Percentiles rank a stretch among this genome's conserved stretches.
Evolutionary conservation across 92 coral and sea anemone genomes (phyloP).

Genomic region (Chrysogorgia sp.): DNA sequence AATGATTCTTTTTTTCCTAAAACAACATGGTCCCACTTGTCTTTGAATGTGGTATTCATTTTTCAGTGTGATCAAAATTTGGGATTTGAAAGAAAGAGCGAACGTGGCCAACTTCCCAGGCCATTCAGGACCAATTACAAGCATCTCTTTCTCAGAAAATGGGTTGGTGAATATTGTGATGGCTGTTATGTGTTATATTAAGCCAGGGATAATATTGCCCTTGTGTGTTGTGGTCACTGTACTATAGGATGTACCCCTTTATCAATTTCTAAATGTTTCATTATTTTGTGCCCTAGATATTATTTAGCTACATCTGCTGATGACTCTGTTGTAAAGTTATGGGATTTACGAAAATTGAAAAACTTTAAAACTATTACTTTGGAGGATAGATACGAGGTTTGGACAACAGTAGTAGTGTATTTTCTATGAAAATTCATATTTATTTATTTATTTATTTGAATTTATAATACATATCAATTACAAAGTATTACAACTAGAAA

Average conservation of each 20-base stretch:
- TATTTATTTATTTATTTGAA: no score
- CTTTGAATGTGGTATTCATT: neutral
- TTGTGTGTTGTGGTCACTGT: no score
- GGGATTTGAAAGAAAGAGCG: conserved; percentile 99
- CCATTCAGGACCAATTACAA: conserved; percentile 97
- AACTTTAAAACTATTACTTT: conserved; percentile 95
- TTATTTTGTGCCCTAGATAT: conserved; percentile 60
- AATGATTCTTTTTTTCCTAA: neutral
- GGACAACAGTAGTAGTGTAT: neutral
- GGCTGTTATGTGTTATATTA: neutral
- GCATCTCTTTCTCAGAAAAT: conserved; percentile 96
- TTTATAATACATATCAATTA: no score
- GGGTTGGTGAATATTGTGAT: conserved; percentile 60
- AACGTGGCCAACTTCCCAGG: conserved; percentile 99
- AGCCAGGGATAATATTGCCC: neutral
- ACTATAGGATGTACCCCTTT: neutral
- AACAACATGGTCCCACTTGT: neutral
- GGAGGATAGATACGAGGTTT: conserved; percentile 96
- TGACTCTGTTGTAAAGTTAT: conserved; percentile 95
- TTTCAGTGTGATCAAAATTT: conserved; percentile 90
- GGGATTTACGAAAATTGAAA: conserved; percentile 99
- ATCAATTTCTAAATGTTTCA: neutral
- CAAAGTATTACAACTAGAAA: no score
- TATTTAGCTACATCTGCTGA: conserved; percentile 99
- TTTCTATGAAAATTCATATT: no score